phyloP scores from a whole-genome alignment of 2,888 invertebrate genomes.

The Adineta ricciae region DNA sequence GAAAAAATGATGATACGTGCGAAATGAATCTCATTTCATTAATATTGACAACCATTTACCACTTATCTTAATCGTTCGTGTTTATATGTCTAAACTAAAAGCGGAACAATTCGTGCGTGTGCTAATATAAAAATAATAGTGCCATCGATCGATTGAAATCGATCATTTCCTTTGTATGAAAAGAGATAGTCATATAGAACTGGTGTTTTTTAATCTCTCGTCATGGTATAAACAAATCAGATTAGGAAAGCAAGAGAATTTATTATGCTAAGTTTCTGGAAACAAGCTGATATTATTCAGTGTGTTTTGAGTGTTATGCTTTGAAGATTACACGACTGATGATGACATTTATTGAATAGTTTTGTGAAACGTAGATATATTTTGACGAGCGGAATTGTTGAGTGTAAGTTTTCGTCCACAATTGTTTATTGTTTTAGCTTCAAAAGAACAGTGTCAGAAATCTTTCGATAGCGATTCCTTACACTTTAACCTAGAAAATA shows the following conservation, averaged over 20 bases:
- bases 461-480: no score
- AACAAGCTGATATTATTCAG: no score
- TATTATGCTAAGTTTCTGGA: neutral
- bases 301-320: no score
- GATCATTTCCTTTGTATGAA: neutral
- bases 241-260: neutral
- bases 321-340: no score
- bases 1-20: neutral
- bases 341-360: no score
- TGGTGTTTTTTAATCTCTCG: neutral
- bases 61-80: neutral
- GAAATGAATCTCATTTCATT: neutral
- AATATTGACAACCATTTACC: neutral
- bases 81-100: neutral
- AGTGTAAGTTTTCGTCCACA: no score
- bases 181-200: neutral
- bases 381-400: no score
- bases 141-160: neutral
- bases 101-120: neutral
- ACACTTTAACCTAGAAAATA: no score
- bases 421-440: no score
- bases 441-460: no score
- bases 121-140: neutral
- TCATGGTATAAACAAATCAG: neutral
- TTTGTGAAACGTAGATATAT: no score